These are phyloP conservation scores for Rhynchomys soricoides DNA, from an alignment of 2,113 vertebrate species.

Conservation along the genomic window DNA sequence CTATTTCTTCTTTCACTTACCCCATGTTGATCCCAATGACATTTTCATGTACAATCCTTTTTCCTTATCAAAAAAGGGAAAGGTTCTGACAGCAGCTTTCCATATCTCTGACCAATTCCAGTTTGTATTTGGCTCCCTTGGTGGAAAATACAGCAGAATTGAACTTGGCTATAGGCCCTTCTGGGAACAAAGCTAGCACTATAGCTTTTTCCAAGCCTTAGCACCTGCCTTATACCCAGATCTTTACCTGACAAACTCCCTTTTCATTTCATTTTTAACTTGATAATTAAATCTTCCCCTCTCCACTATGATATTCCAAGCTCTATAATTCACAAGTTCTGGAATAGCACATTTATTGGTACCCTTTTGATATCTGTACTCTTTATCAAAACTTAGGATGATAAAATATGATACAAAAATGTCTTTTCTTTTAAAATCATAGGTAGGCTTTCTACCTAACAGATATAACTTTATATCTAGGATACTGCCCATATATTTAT, in stretches of 20 bases:
- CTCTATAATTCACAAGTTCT: background rate
- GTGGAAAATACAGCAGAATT: conserved; percentile 44
- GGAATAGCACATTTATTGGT: background rate
- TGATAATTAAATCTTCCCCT: background rate
- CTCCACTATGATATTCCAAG: background rate
- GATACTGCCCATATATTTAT: no score
- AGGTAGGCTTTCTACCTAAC: background rate
- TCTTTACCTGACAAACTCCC: conserved; percentile 35
- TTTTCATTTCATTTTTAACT: background rate
- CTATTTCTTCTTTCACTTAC: background rate
- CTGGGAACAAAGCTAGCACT: conserved; percentile 44
- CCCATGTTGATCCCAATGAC: background rate
- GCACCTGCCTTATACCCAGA: background rate
- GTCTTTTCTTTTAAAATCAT: conserved; percentile 19
- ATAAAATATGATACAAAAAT: background rate
- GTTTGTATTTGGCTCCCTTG: conserved; percentile 22
- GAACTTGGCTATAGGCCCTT: conserved; percentile 24
- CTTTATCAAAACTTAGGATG: conserved; percentile 8
- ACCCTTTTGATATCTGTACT: conserved; percentile 19
- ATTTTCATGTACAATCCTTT: background rate
- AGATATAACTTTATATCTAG: conserved; percentile 1
- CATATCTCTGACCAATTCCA: background rate
- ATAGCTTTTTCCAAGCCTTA: conserved; percentile 6
- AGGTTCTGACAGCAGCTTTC: conserved; percentile 13
- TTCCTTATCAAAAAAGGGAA: conserved; percentile 5